Percentiles rank a stretch among this genome's conserved stretches.
These are phyloP conservation scores for Heterocephalus glaber DNA, from an alignment of 2,113 vertebrate species.

Conservation along the genomic window DNA sequence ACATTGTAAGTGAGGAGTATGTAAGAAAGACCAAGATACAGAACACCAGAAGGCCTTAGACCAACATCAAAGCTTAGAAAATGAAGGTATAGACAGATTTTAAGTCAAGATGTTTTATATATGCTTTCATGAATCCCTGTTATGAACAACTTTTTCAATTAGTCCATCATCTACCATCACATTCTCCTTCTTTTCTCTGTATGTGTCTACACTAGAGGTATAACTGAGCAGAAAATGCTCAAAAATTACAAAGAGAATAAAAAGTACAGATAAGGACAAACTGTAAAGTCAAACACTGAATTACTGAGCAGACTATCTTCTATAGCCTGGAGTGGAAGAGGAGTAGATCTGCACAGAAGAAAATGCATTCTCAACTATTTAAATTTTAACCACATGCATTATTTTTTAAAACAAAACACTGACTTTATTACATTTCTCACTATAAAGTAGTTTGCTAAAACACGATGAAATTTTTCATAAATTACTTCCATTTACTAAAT, in stretches of 20 bases:
- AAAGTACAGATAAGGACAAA: neutral
- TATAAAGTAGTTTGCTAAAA: slow-evolving; percentile 3
- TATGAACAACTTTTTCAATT: slow-evolving; percentile 26
- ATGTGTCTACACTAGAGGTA: neutral
- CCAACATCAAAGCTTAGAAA: slow-evolving; percentile 39
- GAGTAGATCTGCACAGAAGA: neutral
- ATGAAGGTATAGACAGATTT: slow-evolving; percentile 8
- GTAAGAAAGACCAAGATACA: neutral
- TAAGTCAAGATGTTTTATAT: neutral
- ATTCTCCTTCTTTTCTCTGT: slow-evolving; percentile 9
- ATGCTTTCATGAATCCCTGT: neutral
- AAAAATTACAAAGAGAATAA: neutral
- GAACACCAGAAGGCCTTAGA: neutral
- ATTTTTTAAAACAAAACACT: slow-evolving; percentile 43
- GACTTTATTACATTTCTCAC: slow-evolving; percentile 11
- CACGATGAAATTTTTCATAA: neutral
- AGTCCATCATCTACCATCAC: neutral
- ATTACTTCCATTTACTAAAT: neutral
- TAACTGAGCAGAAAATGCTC: neutral
- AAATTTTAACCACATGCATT: slow-evolving; percentile 19
- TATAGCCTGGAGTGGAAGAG: neutral
- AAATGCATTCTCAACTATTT: neutral
- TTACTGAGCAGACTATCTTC: neutral
- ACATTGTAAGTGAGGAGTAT: neutral
- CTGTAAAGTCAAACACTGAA: neutral